A percentile compares a stretch with the other conserved stretches of the same genome.
phyloP scores from a whole-genome alignment of 2,113 vertebrate genomes.

The Tretioscincus oriximinensis region DNA sequence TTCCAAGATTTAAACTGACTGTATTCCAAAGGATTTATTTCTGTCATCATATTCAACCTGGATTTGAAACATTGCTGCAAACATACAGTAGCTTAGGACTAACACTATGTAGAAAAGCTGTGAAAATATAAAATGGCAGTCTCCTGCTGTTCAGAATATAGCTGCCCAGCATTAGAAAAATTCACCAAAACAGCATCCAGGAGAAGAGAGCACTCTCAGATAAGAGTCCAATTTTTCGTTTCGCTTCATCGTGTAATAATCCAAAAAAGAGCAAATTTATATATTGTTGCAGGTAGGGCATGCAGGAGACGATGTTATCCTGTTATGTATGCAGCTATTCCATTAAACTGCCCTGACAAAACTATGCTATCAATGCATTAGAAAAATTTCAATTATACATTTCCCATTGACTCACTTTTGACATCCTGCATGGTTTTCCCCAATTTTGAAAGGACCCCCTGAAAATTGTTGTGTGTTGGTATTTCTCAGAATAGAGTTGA shows the following conservation, averaged over 20 bases:
- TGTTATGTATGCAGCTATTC: too few relatives aligned
- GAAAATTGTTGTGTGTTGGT: background rate
- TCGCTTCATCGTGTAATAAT: too few relatives aligned
- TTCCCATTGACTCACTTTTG: background rate
- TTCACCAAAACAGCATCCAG: background rate
- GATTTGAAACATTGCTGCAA: background rate
- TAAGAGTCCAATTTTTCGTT: background rate
- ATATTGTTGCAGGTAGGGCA: background rate
- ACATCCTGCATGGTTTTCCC: background rate
- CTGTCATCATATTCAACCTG: background rate
- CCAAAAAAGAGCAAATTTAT: too few relatives aligned
- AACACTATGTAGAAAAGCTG: background rate
- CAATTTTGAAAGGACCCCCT: background rate
- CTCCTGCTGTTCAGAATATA: background rate
- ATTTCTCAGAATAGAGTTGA: background rate
- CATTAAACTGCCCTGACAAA: too few relatives aligned
- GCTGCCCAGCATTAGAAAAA: background rate
- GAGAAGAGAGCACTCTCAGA: background rate
- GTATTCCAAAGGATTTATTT: background rate
- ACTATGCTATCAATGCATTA: background rate
- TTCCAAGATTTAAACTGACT: background rate
- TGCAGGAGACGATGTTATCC: too few relatives aligned
- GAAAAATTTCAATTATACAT: background rate
- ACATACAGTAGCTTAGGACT: background rate
- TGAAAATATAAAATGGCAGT: background rate